Evolutionary conservation across 2,888 invertebrate genomes (phyloP), one percentile per base, ranked within the genome.

Genomic region (Eupithecia insigniata): DNA sequence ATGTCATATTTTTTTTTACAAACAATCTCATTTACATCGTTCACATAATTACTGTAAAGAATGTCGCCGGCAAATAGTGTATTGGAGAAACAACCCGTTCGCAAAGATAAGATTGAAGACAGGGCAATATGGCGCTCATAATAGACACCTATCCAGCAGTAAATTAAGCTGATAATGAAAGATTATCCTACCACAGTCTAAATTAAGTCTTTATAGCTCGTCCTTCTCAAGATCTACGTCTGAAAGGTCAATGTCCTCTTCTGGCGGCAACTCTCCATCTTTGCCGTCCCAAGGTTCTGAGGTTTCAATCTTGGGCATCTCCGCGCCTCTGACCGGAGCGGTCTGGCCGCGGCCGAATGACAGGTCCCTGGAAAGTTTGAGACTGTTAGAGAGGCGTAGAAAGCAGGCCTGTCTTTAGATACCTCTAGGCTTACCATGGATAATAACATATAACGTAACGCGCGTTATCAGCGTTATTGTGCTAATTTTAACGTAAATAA

Each of bases 271-370:
- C 83, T 97, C 97, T 0, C 97, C 99, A 87, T 99, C 99, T 86
- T 98, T 97, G 26, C 99, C 99, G 89, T 99, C 99, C 99, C 99
- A 99, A 0, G 97, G 94, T 32, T 96, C 96, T 0, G 95, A 95
- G 61, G 92, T 91, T 12, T 90, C 84, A 60, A 98, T 95, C 78
- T 95, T 93, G 12, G 99, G 99, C 87, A 99, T 95, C 81, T 96
- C 95, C 0, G 97, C 97, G 26, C 98, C 98, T 81, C 96, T 96
- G 1, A 99, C 96, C 0, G 99, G 98, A 0, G 97, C 97, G 0
- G 99, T 99, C 67, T 97, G 97, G 1, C 99, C 99, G 78, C 98
- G 96, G 0, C 99, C 99, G 89, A 97, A 99, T 12, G 98, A 97
- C 34, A 99, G 95, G 87, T 99, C 98, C 85, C 98, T 96, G 89